A percentile compares a stretch with the other conserved stretches of the same genome.
phyloP scores from a whole-genome alignment of 2,113 vertebrate species.

The Puma concolor region DNA sequence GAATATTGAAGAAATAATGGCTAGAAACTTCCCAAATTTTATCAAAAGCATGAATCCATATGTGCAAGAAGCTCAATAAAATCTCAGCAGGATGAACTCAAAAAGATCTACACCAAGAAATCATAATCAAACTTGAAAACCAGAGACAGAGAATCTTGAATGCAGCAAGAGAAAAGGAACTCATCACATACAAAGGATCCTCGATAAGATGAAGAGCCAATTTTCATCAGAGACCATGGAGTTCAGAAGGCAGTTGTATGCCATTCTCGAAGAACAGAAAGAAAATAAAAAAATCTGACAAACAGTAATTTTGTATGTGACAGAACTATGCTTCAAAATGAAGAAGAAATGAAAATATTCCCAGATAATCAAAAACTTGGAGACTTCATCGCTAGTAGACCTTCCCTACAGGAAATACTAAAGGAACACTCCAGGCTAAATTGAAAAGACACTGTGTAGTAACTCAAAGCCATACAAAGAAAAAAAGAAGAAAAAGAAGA shows the following conservation, averaged over 20 bases:
- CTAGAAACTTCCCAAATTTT: background rate
- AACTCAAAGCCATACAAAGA: background rate
- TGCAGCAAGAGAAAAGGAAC: background rate
- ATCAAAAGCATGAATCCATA: background rate
- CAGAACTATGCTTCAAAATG: background rate
- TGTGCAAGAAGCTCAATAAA: background rate
- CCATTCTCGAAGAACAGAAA: background rate
- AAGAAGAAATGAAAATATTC: background rate
- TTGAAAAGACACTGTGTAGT: background rate
- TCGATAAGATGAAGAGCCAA: background rate
- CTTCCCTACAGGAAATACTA: background rate
- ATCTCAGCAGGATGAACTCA: background rate
- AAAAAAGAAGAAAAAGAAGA: background rate
- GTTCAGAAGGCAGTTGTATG: background rate
- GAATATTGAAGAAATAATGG: background rate
- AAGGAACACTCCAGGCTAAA: background rate
- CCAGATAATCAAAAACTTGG: background rate
- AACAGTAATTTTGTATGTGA: background rate
- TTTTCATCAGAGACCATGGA: background rate
- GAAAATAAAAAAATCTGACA: background rate
- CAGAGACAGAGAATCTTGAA: background rate
- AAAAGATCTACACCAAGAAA: background rate
- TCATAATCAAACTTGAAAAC: background rate
- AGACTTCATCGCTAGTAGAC: background rate
- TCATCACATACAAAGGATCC: background rate